A percentile compares a stretch with the other conserved stretches of the same genome.
Evolutionary conservation across 2,888 invertebrate genomes (phyloP).

Genomic region (Acronicta aceris): DNA sequence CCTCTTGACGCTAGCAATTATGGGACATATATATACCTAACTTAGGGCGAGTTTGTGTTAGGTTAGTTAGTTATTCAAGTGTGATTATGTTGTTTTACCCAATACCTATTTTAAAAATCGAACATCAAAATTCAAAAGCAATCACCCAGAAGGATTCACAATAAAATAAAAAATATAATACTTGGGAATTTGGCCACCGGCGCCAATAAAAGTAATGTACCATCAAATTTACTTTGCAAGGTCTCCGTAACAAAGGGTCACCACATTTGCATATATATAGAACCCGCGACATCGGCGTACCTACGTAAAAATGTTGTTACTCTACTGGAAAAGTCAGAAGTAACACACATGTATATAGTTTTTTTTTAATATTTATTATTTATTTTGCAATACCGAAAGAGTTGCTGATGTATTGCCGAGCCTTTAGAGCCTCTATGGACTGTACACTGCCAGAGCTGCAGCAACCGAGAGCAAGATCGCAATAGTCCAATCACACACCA

Average conservation of each 20-base stretch:
- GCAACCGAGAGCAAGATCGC: too few species aligned
- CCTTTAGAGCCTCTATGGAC: too few species aligned
- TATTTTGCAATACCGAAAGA: too few species aligned
- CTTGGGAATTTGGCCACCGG: conserved; percentile 22
- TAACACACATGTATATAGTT: conserved; percentile 4
- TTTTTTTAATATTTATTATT: too few species aligned
- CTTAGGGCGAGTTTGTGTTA: too few species aligned
- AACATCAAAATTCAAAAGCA: conserved; percentile 8
- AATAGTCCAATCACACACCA: too few species aligned
- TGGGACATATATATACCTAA: too few species aligned
- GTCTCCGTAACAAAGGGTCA: conserved; percentile 61
- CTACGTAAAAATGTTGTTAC: conserved; percentile 36
- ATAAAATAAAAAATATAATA: conserved; percentile 45
- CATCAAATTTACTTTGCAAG: conserved; percentile 56
- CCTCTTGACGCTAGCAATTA: too few species aligned
- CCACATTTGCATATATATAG: conserved; percentile 73
- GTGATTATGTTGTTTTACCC: too few species aligned
- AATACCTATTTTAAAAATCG: neutral
- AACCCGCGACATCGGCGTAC: conserved; percentile 51
- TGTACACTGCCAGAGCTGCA: too few species aligned
- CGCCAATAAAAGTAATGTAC: conserved; percentile 53
- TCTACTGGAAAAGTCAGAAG: conserved; percentile 17
- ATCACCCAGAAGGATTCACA: conserved; percentile 24
- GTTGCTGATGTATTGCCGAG: too few species aligned
- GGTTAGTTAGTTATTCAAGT: too few species aligned